Base-by-base conservation (phyloP, 2,888 invertebrate species). In the Tipula vernalis region DNA sequence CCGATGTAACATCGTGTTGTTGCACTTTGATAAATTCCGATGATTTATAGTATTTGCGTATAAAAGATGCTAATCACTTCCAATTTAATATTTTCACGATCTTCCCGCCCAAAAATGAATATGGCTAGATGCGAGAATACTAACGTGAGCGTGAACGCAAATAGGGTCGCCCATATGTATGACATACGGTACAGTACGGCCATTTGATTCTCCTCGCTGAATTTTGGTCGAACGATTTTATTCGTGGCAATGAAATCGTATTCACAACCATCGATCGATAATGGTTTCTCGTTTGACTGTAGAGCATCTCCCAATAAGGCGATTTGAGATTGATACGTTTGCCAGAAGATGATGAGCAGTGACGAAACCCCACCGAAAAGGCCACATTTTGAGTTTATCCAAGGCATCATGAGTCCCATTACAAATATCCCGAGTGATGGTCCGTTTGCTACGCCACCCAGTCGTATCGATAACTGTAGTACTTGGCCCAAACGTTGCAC, bases 401-500 rank as follows among this genome's bases (percentile, higher is more conserved):
- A 84, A 5, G 84, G 84, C 36, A 84, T 84, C 57, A 92, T 92
- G 0, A 95, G 93, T 0, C 95, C 95, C 89, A 96, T 93, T 0
- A 94, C 92, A 89, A 96, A 96, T 86, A 96, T 94, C 85, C 95
- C 96, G 2, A 95, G 91, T 86, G 95, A 93, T 0, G 95, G 95
- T 0, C 95, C 95, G 92, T 94, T 94, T 0, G 94, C 93, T 89
- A 95, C 94, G 0, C 95, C 94, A 88, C 94, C 93, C 36, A 94
- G 91, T 8, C 94, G 94, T 90, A 94, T 93, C 0, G 94, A 93
- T 88, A 95, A 90, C 89, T 94, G 93, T 36, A 94, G 88, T 8
- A 96, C 94, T n/a, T 95, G 94, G 8, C 96, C 96, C 89, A 96
- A 92, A 89, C 94, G 94, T 88, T 96, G 95, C 0, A 95, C 95